phyloP scores from a whole-genome alignment of 2,888 invertebrate species.

The Chloroclysta siterata region DNA sequence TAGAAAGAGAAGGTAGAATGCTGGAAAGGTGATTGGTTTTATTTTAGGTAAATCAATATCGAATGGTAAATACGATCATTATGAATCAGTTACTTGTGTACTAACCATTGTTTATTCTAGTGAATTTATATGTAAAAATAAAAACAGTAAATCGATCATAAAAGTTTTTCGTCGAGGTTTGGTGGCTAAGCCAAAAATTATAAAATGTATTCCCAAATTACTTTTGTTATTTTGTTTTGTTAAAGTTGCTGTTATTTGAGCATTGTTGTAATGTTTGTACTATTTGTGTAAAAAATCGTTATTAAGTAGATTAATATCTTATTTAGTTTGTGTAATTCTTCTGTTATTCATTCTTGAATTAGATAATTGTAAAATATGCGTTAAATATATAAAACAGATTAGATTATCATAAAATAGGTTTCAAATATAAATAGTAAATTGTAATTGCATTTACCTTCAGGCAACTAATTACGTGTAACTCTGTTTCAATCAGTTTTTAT shows the following conservation, averaged over 20 bases:
- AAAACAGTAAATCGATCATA: background rate
- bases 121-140: background rate
- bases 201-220: background rate
- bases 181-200: background rate
- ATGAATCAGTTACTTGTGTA: background rate
- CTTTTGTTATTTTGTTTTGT: slow-evolving; percentile 76
- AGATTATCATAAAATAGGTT: slow-evolving; percentile 23
- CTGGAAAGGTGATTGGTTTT: too few species aligned
- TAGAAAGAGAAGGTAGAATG: too few species aligned
- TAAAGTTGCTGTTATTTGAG: slow-evolving; percentile 71
- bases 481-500: too few species aligned
- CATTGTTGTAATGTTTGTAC: slow-evolving; percentile 81
- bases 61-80: slow-evolving; percentile 1
- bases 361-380: slow-evolving; percentile 30
- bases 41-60: background rate
- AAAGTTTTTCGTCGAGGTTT: background rate
- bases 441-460: slow-evolving; percentile 28
- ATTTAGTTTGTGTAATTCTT: slow-evolving; percentile 44
- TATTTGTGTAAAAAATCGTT: slow-evolving; percentile 78
- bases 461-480: background rate
- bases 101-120: background rate
- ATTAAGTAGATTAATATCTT: slow-evolving; percentile 70
- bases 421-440: background rate
- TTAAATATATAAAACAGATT: slow-evolving; percentile 25
- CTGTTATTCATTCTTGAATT: slow-evolving; percentile 39